These are phyloP conservation scores for Ceyx margarethae DNA, from an alignment of 2,113 vertebrate species.

Conservation along the genomic window DNA sequence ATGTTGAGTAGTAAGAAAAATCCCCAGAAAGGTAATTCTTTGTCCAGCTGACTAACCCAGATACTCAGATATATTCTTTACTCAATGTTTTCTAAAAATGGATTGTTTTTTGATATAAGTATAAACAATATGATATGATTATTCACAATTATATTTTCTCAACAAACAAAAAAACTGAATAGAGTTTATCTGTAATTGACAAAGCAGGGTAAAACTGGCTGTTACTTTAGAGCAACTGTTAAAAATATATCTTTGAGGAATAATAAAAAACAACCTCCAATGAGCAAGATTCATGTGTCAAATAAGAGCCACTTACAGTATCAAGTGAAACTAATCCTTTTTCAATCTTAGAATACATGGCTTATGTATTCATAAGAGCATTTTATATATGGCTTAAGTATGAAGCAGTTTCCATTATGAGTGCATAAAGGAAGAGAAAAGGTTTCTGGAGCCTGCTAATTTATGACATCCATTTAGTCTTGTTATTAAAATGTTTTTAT, in stretches of 20 bases:
- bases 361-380: neutral
- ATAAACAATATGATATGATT: neutral
- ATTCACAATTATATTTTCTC: neutral
- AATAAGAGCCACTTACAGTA: neutral
- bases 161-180: neutral
- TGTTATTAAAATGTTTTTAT: neutral
- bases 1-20: neutral
- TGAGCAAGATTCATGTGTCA: neutral
- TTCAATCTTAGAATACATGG: neutral
- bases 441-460: neutral
- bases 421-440: neutral
- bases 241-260: neutral
- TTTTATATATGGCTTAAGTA: neutral
- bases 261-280: neutral
- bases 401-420: neutral
- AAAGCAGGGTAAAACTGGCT: neutral
- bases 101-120: neutral
- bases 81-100: neutral
- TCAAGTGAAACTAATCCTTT: neutral
- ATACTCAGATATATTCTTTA: neutral
- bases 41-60: neutral
- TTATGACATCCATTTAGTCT: neutral
- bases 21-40: neutral
- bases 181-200: neutral
- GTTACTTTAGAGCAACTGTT: neutral